Evolutionary conservation across 2,797 vertebrate genomes (phyloP).

Genomic region (Falco columbarius): DNA sequence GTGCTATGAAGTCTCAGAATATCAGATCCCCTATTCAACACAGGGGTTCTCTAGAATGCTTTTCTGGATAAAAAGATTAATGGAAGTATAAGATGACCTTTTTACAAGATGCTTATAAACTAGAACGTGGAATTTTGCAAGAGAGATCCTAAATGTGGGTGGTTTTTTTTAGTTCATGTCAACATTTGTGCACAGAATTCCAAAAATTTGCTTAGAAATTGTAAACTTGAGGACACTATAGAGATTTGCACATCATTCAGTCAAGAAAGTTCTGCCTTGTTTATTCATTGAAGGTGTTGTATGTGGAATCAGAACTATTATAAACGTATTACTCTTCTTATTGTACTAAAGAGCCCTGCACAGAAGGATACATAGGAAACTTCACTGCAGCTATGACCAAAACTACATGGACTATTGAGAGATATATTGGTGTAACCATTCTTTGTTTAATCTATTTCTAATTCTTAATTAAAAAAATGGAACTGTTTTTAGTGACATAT

Average conservation of each 20-base stretch:
- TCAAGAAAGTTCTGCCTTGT: not conserved
- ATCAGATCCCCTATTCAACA: not conserved
- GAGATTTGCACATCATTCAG: not conserved
- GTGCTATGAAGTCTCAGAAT: not conserved
- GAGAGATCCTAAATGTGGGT: not conserved
- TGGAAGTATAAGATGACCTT: rapidly evolving
- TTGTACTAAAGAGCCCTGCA: not conserved
- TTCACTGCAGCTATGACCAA: not conserved
- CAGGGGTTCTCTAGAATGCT: not conserved
- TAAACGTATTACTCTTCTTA: not conserved
- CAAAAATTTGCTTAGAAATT: not conserved
- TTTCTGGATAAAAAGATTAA: not conserved
- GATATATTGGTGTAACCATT: not conserved
- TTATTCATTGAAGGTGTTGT: not conserved
- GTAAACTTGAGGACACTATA: not conserved
- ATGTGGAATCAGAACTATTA: not conserved
- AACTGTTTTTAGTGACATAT: not conserved
- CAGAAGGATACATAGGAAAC: not conserved
- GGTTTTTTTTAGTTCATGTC: not conserved
- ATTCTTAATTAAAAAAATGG: not conserved
- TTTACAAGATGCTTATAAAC: not conserved
- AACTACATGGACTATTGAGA: not conserved
- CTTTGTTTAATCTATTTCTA: not conserved
- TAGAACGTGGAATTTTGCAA: not conserved
- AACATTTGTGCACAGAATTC: not conserved